Conservation (phyloP, 2,888 invertebrate species). For the Latheticus oryzae region DNA sequence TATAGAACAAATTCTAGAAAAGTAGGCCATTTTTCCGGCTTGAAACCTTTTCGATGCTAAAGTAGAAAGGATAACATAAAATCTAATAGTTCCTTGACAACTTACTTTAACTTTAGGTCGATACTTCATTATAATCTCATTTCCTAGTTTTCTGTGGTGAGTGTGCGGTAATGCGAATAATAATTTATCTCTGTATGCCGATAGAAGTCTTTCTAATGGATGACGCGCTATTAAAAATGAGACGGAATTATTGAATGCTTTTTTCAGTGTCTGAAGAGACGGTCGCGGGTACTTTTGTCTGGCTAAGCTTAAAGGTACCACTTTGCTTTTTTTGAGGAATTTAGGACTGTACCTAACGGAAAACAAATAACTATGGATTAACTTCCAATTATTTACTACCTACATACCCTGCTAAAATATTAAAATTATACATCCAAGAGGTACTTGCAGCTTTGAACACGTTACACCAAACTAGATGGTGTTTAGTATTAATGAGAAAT, state of each 20-base stretch:
- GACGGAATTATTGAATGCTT: conserved; percentile 77
- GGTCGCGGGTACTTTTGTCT: conserved; percentile 84
- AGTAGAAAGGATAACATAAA: background rate
- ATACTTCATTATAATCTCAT: conserved; percentile 81
- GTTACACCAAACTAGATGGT: conserved; percentile 87
- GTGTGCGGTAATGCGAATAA: conserved; percentile 85
- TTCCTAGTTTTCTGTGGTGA: conserved; percentile 83
- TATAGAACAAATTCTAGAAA: conserved; percentile 86
- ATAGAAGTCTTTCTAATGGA: conserved; percentile 82
- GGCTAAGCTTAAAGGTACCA: conserved; percentile 82
- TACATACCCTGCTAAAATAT: conserved; percentile 80
- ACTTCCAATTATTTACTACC: no score
- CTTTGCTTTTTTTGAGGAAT: conserved; percentile 81
- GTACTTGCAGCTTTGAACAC: conserved; percentile 89
- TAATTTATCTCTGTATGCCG: conserved; percentile 87
- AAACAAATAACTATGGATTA: no score
- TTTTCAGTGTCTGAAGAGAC: conserved; percentile 75
- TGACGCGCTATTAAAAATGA: conserved; percentile 86
- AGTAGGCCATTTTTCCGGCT: conserved; percentile 72
- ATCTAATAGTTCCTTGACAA: conserved; percentile 9
- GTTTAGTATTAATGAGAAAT: conserved; percentile 82
- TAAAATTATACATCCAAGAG: conserved; percentile 93
- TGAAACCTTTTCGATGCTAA: conserved; percentile 35
- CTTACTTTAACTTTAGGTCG: conserved; percentile 69
- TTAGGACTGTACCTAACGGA: conserved; percentile 79